phyloP scores from a whole-genome alignment of 37 sponge, comb jelly and placozoan genomes.

The Amphimedon queenslandica region DNA sequence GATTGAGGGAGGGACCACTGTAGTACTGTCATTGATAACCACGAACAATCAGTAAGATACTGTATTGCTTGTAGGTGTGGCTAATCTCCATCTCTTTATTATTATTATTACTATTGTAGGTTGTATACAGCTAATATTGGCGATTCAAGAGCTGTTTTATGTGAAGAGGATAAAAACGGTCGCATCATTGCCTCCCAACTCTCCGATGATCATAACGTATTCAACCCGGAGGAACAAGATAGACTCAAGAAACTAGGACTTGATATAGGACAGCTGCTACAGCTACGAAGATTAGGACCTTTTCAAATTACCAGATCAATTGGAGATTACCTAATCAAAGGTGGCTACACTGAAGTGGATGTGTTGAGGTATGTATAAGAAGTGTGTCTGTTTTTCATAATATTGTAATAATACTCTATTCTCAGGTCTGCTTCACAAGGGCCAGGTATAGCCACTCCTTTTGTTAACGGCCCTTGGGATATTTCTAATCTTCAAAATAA shows the following conservation, averaged over 20 bases:
- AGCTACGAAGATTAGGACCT: conserved; percentile 49
- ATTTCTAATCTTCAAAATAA: conserved; percentile 1
- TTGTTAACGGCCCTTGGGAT: conserved; percentile 35
- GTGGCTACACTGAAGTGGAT: conserved; percentile 85
- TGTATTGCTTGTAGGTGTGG: not conserved
- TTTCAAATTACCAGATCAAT: conserved; percentile 81
- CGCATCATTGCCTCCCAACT: conserved; percentile 44
- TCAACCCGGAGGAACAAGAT: conserved; percentile 61
- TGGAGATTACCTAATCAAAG: conserved; percentile 88
- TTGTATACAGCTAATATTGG: conserved; percentile 90
- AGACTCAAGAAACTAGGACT: conserved; percentile 67
- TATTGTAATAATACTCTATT: not conserved
- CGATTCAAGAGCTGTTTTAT: conserved; percentile 71
- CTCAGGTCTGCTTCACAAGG: conserved; percentile 38
- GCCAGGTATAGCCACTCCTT: conserved; percentile 73
- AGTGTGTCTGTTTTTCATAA: not conserved
- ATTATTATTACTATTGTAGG: not conserved
- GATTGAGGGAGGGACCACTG: conserved; percentile 74
- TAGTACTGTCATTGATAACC: conserved; percentile 46
- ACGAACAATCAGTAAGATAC: conserved; percentile 7
- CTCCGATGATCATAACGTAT: conserved; percentile 80
- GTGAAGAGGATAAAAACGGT: conserved; percentile 24
- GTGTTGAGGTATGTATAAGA: conserved; percentile 32
- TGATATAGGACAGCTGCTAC: conserved; percentile 23
- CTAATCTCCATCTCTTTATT: not conserved